Conservation (phyloP, 2,888 invertebrate genomes). For the Phasia obesa region DNA sequence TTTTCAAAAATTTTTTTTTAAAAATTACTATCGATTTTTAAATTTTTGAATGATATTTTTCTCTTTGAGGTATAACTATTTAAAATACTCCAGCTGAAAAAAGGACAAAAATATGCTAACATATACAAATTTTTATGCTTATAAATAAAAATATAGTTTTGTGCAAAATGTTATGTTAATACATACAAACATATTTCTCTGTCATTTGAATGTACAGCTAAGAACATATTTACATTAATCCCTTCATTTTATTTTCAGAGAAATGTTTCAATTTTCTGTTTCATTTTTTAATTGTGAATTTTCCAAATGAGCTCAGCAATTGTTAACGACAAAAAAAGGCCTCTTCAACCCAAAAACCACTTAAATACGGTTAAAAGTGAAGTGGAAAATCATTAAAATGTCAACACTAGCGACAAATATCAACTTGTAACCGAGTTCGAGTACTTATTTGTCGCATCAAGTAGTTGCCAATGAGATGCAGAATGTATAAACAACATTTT, state of each 20-base stretch:
- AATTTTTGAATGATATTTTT: too few species aligned
- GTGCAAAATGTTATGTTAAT: too few species aligned
- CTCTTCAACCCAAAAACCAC: constrained; percentile 54
- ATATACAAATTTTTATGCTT: too few species aligned
- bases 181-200: too few species aligned
- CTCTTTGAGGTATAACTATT: too few species aligned
- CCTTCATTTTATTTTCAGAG: not conserved
- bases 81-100: too few species aligned
- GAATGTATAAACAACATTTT: constrained; percentile 13
- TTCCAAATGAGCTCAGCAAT: constrained; percentile 45
- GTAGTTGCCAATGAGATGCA: constrained; percentile 65
- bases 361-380: constrained; percentile 54
- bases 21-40: too few species aligned
- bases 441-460: constrained; percentile 69
- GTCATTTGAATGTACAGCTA: too few species aligned
- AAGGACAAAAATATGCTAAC: too few species aligned
- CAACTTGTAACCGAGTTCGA: constrained; percentile 59
- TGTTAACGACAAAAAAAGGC: constrained; percentile 8
- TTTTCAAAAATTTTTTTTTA: too few species aligned
- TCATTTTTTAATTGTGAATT: constrained; percentile 12
- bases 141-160: too few species aligned
- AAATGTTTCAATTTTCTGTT: not conserved
- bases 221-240: not conserved
- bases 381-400: constrained; percentile 64
- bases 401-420: constrained; percentile 62